Evolutionary conservation across 2,797 vertebrate species (phyloP).

Genomic region (Sebastes kiyomatsui): DNA sequence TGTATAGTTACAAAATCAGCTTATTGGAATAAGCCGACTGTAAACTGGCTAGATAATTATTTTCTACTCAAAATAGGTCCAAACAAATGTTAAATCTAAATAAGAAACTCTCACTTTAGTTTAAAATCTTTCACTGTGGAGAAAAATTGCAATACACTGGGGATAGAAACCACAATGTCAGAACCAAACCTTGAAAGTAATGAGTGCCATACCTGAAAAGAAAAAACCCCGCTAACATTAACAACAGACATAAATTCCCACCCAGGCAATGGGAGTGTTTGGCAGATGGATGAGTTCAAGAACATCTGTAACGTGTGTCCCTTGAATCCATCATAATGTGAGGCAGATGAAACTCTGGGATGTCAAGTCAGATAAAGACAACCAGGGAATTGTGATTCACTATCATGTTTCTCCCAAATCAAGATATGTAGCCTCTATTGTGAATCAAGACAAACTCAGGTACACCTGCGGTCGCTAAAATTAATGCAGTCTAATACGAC

Average conservation of each 20-base stretch:
- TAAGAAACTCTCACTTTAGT: not conserved
- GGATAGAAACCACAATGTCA: not conserved
- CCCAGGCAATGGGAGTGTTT: not conserved
- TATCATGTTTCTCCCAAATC: not conserved
- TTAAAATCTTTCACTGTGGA: slow-evolving; percentile 13
- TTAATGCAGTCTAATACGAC: too few relatives aligned
- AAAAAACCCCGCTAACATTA: not conserved
- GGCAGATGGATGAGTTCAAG: not conserved
- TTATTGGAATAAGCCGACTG: not conserved
- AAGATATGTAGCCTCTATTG: not conserved
- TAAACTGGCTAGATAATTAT: not conserved
- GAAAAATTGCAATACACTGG: not conserved
- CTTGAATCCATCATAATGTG: not conserved
- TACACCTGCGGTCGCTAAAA: not conserved
- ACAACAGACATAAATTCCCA: not conserved
- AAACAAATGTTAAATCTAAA: not conserved
- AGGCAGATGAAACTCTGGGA: slow-evolving; percentile 5
- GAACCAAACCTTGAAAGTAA: slow-evolving; percentile 6
- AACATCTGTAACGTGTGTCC: slow-evolving; percentile 2
- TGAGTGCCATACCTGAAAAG: slow-evolving; percentile 7
- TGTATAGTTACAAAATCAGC: too few relatives aligned
- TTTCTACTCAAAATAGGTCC: not conserved
- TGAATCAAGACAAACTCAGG: not conserved
- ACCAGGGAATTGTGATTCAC: not conserved
- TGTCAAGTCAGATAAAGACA: not conserved